Conservation (phyloP, 2,797 vertebrate genomes). For the Rhabdophis nuchalis region DNA sequence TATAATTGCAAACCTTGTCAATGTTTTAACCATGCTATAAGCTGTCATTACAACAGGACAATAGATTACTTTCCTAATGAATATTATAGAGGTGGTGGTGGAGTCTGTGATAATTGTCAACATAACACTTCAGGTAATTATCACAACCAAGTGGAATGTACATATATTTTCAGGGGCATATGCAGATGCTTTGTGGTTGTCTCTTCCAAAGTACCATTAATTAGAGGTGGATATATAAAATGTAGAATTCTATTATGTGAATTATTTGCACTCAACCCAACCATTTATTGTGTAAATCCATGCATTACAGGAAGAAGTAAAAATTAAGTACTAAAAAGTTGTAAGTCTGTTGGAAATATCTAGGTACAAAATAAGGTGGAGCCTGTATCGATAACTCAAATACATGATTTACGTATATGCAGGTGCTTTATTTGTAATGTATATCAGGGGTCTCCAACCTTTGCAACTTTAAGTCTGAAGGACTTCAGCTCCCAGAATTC, state of each 20-base stretch:
- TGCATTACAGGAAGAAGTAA: background rate
- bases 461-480: too few relatives aligned
- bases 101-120: constrained; percentile 84
- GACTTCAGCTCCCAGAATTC: too few relatives aligned
- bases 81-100: constrained; percentile 80
- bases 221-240: background rate
- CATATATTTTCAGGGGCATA: background rate
- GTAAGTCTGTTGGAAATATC: background rate
- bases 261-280: background rate
- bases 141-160: background rate
- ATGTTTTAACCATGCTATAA: constrained; percentile 80
- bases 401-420: background rate
- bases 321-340: background rate
- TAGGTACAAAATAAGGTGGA: background rate
- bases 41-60: constrained; percentile 81
- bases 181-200: constrained; percentile 6
- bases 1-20: constrained; percentile 84
- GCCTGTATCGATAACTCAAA: background rate
- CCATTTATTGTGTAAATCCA: background rate
- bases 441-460: too few relatives aligned
- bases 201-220: background rate
- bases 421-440: background rate
- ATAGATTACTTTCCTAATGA: constrained; percentile 80
- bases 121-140: constrained; percentile 84
- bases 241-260: background rate